A percentile compares a stretch with the other conserved stretches of the same genome.
These are phyloP conservation scores for Picus viridis DNA, from an alignment of 2,797 vertebrate genomes.

Conservation along the genomic window DNA sequence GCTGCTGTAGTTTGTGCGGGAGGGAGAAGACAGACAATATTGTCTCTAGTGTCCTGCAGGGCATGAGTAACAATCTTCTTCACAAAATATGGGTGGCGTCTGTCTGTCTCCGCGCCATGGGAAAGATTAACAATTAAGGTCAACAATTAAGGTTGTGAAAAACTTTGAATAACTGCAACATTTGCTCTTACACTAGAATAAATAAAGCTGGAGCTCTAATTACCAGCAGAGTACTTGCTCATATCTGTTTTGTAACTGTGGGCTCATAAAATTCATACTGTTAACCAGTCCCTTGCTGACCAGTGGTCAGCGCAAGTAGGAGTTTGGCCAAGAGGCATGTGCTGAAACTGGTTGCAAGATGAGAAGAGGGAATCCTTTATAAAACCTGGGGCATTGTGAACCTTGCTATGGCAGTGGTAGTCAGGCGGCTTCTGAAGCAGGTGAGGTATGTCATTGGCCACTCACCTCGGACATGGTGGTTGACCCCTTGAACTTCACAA, in stretches of 20 bases:
- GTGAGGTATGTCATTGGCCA: background rate
- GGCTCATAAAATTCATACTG: background rate
- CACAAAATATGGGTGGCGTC: conserved; percentile 13
- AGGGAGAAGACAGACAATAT: conserved; percentile 43
- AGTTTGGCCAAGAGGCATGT: background rate
- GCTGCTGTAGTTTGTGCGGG: background rate
- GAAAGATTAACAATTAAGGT: conserved; percentile 64
- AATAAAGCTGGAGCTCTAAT: conserved; percentile 44
- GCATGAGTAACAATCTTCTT: conserved; percentile 12
- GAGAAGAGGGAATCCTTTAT: background rate
- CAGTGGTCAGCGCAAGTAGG: background rate
- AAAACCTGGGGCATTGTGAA: background rate
- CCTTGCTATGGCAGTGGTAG: background rate
- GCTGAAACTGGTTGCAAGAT: background rate
- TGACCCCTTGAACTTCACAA: background rate
- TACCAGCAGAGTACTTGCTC: conserved; percentile 23
- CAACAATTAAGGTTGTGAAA: conserved; percentile 66
- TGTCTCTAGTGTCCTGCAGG: conserved; percentile 49
- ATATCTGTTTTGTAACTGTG: conserved; percentile 54
- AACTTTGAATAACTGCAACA: conserved; percentile 52
- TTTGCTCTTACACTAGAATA: conserved; percentile 50
- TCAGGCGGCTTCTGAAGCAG: fast-evolving
- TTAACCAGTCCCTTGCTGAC: background rate
- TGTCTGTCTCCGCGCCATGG: conserved; percentile 59
- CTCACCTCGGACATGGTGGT: background rate